Conservation (phyloP, 2,113 vertebrate species). For the Rhizomys pruinosus region DNA sequence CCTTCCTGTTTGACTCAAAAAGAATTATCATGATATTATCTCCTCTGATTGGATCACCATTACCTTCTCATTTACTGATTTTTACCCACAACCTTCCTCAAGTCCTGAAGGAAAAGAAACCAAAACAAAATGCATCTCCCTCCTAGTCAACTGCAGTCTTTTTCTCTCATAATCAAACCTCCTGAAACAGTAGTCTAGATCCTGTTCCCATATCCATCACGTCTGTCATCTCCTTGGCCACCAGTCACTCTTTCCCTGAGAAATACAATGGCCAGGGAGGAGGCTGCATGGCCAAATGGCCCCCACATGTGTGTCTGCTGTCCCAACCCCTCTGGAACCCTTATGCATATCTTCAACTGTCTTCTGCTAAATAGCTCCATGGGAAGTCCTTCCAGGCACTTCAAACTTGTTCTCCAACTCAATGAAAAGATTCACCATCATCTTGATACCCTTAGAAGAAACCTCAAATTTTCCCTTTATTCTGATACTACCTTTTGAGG, state of each 20-base stretch:
- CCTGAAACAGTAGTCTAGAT: not conserved
- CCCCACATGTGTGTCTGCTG: not conserved
- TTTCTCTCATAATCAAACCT: not conserved
- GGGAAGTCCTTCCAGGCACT: not conserved
- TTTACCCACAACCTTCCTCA: not conserved
- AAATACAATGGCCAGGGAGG: not conserved
- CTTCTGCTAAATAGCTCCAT: not conserved
- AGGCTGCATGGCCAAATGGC: not conserved
- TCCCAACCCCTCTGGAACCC: not conserved
- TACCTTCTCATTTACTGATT: not conserved
- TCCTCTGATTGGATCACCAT: not conserved
- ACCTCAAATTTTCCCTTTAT: not conserved
- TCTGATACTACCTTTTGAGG: not conserved
- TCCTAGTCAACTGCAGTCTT: not conserved
- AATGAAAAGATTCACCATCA: not conserved
- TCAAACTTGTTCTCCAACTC: not conserved
- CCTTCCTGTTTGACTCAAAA: not conserved
- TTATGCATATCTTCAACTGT: not conserved
- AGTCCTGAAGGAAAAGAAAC: not conserved
- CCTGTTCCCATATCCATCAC: not conserved
- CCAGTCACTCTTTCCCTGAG: not conserved
- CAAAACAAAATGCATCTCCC: not conserved
- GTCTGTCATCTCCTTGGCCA: not conserved
- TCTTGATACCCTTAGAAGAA: not conserved
- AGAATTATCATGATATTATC: not conserved